These are phyloP conservation scores for Mythimna loreyi DNA, from an alignment of 2,888 invertebrate species.

Conservation along the genomic window DNA sequence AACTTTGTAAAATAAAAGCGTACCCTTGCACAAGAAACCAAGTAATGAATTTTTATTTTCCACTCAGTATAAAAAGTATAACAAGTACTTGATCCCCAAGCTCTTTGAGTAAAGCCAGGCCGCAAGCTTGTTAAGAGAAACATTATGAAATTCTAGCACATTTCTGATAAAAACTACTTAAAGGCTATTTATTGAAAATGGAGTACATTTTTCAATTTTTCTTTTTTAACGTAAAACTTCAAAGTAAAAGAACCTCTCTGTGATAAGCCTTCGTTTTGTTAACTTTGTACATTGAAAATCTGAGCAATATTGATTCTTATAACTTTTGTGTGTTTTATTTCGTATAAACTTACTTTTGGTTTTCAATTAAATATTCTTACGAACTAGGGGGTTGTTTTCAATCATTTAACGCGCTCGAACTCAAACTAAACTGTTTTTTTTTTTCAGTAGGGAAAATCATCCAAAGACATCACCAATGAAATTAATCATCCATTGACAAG, in stretches of 20 bases:
- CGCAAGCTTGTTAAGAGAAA: constrained; percentile 40
- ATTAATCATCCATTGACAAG: no score
- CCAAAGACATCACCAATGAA: no score
- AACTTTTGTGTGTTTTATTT: background rate
- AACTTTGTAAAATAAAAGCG: background rate
- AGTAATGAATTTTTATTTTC: constrained; percentile 3
- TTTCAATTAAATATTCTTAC: background rate
- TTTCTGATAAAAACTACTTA: constrained; percentile 34
- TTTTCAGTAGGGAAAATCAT: no score
- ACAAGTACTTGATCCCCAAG: constrained; percentile 21
- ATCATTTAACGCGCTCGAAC: no score
- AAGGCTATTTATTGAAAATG: constrained; percentile 48
- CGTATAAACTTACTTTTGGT: background rate
- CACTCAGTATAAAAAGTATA: constrained; percentile 5
- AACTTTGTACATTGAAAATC: constrained; percentile 41
- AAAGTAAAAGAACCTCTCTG: constrained; percentile 34
- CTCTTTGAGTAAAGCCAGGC: constrained; percentile 43
- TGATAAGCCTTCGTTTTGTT: constrained; percentile 39
- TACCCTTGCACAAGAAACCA: background rate
- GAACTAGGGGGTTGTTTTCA: background rate
- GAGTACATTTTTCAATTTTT: constrained; percentile 13
- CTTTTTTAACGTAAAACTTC: constrained; percentile 24
- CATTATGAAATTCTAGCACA: constrained; percentile 49
- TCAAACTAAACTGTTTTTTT: no score
- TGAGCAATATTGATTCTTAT: constrained; percentile 29